Evolutionary conservation across 2,113 vertebrate genomes (phyloP).

Genomic region (Muntiacus muntjak): DNA sequence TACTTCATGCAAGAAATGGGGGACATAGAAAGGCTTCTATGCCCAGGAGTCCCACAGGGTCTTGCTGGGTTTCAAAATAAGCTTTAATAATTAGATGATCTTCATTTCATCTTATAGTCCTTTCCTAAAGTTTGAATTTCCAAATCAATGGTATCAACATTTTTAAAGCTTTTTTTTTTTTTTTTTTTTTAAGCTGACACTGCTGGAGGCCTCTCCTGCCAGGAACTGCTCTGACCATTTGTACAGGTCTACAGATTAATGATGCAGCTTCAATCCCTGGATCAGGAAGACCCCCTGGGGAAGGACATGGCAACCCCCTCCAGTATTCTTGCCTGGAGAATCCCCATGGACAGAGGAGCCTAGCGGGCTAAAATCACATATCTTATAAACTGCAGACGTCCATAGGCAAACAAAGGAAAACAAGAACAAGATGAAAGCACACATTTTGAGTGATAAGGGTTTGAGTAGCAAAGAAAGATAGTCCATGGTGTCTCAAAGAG

Average conservation of each 20-base stretch:
- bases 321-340: neutral
- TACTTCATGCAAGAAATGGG: neutral
- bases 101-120: neutral
- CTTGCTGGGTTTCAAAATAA: neutral
- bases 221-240: neutral
- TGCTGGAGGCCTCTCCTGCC: neutral
- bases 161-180: neutral
- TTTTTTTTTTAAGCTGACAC: neutral
- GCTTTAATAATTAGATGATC: neutral
- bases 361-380: neutral
- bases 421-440: neutral
- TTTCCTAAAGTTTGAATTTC: neutral
- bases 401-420: neutral
- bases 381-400: neutral
- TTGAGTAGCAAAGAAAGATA: neutral
- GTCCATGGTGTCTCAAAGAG: neutral
- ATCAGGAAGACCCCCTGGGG: neutral
- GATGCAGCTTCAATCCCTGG: neutral
- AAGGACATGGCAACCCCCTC: neutral
- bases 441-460: neutral
- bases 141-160: neutral
- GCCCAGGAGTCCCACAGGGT: neutral
- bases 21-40: neutral
- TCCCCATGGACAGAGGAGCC: neutral
- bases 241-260: neutral